Base-by-base conservation (phyloP, 2,888 invertebrate species). In the Pogonocherus hispidulus region DNA sequence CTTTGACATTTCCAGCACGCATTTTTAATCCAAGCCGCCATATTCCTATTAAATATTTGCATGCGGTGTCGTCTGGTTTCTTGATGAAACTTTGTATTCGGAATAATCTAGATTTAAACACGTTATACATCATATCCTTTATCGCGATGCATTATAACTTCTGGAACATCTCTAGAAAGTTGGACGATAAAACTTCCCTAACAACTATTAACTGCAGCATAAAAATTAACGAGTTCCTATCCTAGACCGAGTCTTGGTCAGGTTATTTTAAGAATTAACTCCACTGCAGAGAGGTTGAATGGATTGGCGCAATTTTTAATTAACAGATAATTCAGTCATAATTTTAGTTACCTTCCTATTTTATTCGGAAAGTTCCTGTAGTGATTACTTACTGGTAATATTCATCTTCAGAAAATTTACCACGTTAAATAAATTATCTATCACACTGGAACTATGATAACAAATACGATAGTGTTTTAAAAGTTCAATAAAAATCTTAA, bases 101-200 rank as follows among this genome's bases (percentile, higher is more conserved):
- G 55, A 47, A 35, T 63, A 54, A 55, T 55, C 56, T 52, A 14
- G 47, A 49, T 37, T 67, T 52, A 51, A 63, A 63, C 56, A 51
- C 63, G 63, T 51, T 32, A 67, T 55, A 63, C 47, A 59, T 59
- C 66, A 57, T 57, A 57, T 20, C 44, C 41, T 46, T 46, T 44
- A 57, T 57, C 57, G 44, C 44, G 57, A 57, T 41, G 44, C 57
- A 57, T 57, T 57, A 57, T 57, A 57, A 57, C 57, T 57, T 57
- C 44, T 16, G 5, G 44, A 57, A 57, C 57, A 57, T 57, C 57
- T 57, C 57, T 23, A 22, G 57, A 57, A 57, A 57, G 44, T 57
- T 46, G 8, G 6, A 41, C 57, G 57, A 37, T 57, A 57, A 57
- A 57, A 41, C 16, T 57, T 46, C 22, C 55, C 14, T 14, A 57